A percentile compares a stretch with the other conserved stretches of the same genome.
These are phyloP conservation scores for Anaspis maculata DNA, from an alignment of 2,888 invertebrate genomes.

Conservation along the genomic window DNA sequence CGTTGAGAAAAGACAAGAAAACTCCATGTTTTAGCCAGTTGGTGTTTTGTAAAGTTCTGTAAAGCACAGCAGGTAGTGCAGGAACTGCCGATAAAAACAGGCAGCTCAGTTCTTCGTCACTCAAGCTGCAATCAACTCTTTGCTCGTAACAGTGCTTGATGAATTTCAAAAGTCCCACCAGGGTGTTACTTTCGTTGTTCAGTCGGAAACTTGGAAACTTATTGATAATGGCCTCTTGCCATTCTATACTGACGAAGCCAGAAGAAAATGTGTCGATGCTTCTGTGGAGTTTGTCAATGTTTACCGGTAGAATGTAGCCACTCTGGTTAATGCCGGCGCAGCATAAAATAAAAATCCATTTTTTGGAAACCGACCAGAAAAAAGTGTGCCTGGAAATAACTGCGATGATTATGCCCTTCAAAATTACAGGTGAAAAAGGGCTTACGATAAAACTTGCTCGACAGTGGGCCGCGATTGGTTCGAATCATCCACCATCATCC, in stretches of 20 bases:
- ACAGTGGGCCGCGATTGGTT: conserved; percentile 32
- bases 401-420: neutral
- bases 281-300: conserved; percentile 29
- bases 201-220: conserved; percentile 26
- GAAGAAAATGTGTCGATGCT: conserved; percentile 31
- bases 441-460: conserved; percentile 37
- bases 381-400: conserved; percentile 31
- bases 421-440: conserved; percentile 1
- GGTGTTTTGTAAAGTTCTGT: conserved; percentile 35
- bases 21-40: conserved; percentile 35
- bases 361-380: conserved; percentile 34
- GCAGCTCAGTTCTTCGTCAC: conserved; percentile 22
- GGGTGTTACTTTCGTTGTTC: conserved; percentile 28
- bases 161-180: conserved; percentile 36
- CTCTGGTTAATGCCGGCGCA: conserved; percentile 34
- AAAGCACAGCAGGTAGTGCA: conserved; percentile 33
- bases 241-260: conserved; percentile 34
- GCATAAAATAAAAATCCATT: conserved; percentile 37
- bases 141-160: conserved; percentile 24
- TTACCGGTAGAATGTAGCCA: conserved; percentile 22
- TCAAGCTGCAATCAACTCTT: conserved; percentile 6
- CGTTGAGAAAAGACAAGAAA: conserved; percentile 12
- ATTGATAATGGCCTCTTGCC: conserved; percentile 32
- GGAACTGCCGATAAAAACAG: conserved; percentile 34
- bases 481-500: conserved; percentile 38